A percentile compares a stretch with the other conserved stretches of the same genome.
Conservation (phyloP, 2,888 invertebrate genomes). For the Leptopilina drosophilae region DNA sequence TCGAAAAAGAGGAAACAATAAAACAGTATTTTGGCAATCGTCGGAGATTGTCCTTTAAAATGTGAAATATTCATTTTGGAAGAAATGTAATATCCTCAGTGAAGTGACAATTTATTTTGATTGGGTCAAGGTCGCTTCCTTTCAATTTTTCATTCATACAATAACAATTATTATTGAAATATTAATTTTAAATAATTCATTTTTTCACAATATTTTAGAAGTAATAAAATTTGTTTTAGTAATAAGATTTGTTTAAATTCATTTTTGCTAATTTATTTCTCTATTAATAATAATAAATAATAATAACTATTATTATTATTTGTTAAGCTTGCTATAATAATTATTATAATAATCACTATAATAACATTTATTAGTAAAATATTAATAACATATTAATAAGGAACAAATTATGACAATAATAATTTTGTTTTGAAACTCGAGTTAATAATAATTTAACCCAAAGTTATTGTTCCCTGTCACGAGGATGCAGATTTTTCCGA, state of each 20-base stretch:
- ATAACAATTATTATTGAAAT: no score
- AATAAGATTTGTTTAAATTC: no score
- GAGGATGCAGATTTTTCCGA: slow-evolving; percentile 16
- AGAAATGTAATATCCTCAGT: neutral
- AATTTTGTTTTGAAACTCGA: neutral
- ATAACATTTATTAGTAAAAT: neutral
- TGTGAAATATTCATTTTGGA: slow-evolving; percentile 6
- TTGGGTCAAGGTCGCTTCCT: neutral
- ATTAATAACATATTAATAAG: no score
- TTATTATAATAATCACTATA: no score
- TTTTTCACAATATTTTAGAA: no score
- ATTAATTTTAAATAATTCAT: no score
- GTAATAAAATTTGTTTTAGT: no score
- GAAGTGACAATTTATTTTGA: slow-evolving; percentile 10
- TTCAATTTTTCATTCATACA: neutral
- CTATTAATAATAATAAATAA: no score
- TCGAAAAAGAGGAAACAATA: neutral
- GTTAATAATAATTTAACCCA: neutral
- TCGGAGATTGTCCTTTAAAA: neutral
- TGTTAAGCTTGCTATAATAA: no score
- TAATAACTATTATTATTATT: no score
- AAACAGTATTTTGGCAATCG: neutral
- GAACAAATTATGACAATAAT: no score
- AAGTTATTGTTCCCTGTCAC: neutral
- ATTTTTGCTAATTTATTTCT: no score